Percentiles rank a stretch among this genome's conserved stretches.
Evolutionary conservation across 2,113 vertebrate genomes (phyloP).

Genomic region (Cyphomyrus plagiostoma): DNA sequence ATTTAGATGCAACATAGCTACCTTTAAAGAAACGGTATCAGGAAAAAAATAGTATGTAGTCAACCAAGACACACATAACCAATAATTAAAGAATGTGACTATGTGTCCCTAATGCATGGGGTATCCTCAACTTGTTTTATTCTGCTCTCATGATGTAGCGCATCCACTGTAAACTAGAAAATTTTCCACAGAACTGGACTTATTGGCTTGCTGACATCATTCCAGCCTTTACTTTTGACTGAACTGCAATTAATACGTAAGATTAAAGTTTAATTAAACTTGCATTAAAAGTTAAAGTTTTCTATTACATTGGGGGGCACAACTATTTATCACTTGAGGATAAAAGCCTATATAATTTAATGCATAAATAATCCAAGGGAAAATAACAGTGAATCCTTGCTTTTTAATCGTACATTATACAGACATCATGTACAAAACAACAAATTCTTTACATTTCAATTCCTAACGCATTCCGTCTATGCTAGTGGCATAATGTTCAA

Average conservation of each 20-base stretch:
- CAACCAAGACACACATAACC: background rate
- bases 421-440: background rate
- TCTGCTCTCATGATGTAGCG: background rate
- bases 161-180: background rate
- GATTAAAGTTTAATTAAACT: background rate
- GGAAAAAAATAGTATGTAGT: background rate
- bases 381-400: background rate
- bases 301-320: background rate
- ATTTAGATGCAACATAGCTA: background rate
- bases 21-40: background rate
- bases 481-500: constrained; percentile 16
- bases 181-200: background rate
- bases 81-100: background rate
- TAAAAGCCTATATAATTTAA: background rate
- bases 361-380: background rate
- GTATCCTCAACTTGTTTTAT: background rate
- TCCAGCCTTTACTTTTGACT: background rate
- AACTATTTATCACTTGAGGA: background rate
- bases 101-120: background rate
- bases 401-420: background rate
- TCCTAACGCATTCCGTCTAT: background rate
- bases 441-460: background rate
- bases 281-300: background rate
- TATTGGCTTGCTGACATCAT: background rate
- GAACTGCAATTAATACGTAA: background rate